Evolutionary conservation across 1,140 invertebrate genomes (phyloP), one percentile per base, ranked within the genome.

Genomic region (Orussus abietinus): DNA sequence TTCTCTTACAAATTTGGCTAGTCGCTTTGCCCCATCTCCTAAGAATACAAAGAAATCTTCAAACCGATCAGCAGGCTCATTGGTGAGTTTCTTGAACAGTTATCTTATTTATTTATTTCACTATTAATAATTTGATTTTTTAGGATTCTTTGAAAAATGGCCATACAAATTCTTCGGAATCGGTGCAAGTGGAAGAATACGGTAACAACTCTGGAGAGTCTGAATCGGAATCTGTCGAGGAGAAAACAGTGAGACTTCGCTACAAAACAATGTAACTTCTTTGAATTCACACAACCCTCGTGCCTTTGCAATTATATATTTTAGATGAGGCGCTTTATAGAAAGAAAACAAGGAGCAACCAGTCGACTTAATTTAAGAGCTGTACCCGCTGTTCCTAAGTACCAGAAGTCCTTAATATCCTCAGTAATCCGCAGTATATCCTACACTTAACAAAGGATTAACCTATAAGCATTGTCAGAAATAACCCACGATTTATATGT

Each of bases 1-100:
- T 35, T 82, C 80, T 1, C 55, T 82, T 22, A 76, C 74, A 0
- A 80, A 78, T 4, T 56, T 82, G 4, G 56, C 67, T 9, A 61
- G 42, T 32, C 51, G 71, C 28, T 69, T 74, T 38, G 59, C 62
- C 9, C 56, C 64, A 15, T 64, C 68, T 2, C 62, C 60, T 9
- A 36, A 43, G 13, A 47, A 33, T 32, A 38, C 51, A 9, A 57
- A 62, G 37, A 62, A 56, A 38, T 34, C 32, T 12, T 10, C 20
- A 22, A 51, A 22, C 39, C 53, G 44, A 39, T 51, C 33, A 12
- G 17, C 41, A 2, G 55, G 57, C 36, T 55, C 56, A 19, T 41
- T 52, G 18, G 60, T 64, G 54, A 46, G 26, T 36, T 19, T 38
- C n/a, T n/a, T n/a, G n/a, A 13, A 32, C 13, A 17, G 7, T 26